phyloP scores from a whole-genome alignment of 1,140 invertebrate genomes.

The Heliconius hewitsoni region DNA sequence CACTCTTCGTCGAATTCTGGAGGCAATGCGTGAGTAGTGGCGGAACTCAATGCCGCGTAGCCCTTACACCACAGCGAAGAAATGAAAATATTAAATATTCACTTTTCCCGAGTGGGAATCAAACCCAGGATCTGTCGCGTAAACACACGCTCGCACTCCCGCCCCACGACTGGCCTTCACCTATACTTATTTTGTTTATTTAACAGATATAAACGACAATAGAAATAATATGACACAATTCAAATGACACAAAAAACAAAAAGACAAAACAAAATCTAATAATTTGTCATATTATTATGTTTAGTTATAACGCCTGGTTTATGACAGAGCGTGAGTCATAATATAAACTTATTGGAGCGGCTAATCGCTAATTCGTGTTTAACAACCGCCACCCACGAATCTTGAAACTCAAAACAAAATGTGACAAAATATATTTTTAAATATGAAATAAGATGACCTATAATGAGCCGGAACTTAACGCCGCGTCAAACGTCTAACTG shows the following conservation, averaged over 20 bases:
- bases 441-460: neutral
- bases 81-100: neutral
- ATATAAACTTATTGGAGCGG: constrained; percentile 3
- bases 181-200: neutral
- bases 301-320: neutral
- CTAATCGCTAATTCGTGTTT: constrained; percentile 5
- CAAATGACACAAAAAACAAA: neutral
- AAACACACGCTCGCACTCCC: neutral
- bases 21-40: no score
- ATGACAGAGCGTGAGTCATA: neutral
- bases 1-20: neutral
- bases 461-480: neutral
- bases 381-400: constrained; percentile 10
- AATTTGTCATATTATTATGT: neutral
- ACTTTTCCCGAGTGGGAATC: no score
- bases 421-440: constrained; percentile 3
- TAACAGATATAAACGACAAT: no score
- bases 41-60: no score
- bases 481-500: no score
- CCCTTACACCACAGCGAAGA: no score
- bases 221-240: neutral
- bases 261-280: neutral
- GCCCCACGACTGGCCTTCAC: neutral
- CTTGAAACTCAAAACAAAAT: neutral
- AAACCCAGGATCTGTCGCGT: no score